These are phyloP conservation scores for Geothlypis trichas DNA, from an alignment of 2,113 vertebrate genomes.

Conservation along the genomic window DNA sequence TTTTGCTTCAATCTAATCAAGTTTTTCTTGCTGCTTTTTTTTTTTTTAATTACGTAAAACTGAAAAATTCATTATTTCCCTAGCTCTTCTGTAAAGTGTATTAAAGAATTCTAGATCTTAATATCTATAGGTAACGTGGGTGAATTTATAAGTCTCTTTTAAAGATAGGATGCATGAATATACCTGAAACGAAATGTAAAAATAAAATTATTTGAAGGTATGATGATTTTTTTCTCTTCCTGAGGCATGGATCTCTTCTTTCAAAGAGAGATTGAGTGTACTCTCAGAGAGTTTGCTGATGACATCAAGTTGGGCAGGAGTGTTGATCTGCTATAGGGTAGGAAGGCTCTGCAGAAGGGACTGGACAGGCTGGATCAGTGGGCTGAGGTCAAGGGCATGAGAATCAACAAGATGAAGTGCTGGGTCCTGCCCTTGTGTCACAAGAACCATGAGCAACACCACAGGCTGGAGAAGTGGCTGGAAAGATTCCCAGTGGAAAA, in stretches of 20 bases:
- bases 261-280: background rate
- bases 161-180: background rate
- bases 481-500: background rate
- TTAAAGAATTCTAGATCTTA: background rate
- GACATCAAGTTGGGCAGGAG: background rate
- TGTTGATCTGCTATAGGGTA: background rate
- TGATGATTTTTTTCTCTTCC: too few species aligned
- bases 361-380: too few species aligned
- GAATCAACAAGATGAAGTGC: fast-evolving
- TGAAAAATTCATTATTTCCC: background rate
- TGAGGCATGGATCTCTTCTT: background rate
- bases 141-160: background rate
- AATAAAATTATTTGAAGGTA: background rate
- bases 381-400: background rate
- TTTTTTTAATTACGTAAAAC: background rate
- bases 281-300: background rate
- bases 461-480: background rate
- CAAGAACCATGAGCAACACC: background rate
- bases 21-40: background rate
- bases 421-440: background rate
- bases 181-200: background rate
- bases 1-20: background rate
- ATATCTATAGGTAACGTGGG: background rate
- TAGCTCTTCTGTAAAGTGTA: background rate
- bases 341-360: background rate